phyloP scores from a whole-genome alignment of 2,888 invertebrate genomes.

The Osmoderma eremita region DNA sequence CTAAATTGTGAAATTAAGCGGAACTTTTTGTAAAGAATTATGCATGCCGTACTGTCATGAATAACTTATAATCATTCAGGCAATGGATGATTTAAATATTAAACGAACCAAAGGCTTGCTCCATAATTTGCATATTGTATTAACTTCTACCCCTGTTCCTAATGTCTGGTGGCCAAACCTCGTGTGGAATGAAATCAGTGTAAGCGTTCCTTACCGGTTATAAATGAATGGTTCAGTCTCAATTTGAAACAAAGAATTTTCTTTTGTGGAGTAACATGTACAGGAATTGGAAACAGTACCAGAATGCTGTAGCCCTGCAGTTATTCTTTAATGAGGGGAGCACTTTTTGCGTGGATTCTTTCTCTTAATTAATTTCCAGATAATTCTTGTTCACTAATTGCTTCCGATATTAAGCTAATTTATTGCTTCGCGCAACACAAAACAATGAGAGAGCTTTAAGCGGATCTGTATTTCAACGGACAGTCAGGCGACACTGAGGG shows the following conservation, averaged over 20 bases:
- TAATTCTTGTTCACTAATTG: too few species aligned
- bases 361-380: too few species aligned
- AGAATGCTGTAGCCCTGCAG: too few species aligned
- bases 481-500: too few species aligned
- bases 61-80: constrained; percentile 21
- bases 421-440: too few species aligned
- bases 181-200: constrained; percentile 44
- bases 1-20: constrained; percentile 18
- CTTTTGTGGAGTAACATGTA: constrained; percentile 48
- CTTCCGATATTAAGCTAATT: too few species aligned
- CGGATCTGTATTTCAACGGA: too few species aligned
- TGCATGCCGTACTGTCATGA: constrained; percentile 14
- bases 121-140: constrained; percentile 23
- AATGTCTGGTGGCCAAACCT: constrained; percentile 15
- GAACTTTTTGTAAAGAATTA: constrained; percentile 20
- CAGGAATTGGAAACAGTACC: background rate
- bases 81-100: constrained; percentile 28
- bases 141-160: constrained; percentile 6
- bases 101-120: constrained; percentile 15
- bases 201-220: constrained; percentile 47
- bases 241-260: constrained; percentile 53
- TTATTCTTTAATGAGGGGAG: too few species aligned
- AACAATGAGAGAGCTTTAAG: too few species aligned
- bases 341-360: too few species aligned
- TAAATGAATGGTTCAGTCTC: constrained; percentile 54